These are phyloP conservation scores for Heptranchias perlo DNA, from an alignment of 2,113 vertebrate species.

Conservation along the genomic window DNA sequence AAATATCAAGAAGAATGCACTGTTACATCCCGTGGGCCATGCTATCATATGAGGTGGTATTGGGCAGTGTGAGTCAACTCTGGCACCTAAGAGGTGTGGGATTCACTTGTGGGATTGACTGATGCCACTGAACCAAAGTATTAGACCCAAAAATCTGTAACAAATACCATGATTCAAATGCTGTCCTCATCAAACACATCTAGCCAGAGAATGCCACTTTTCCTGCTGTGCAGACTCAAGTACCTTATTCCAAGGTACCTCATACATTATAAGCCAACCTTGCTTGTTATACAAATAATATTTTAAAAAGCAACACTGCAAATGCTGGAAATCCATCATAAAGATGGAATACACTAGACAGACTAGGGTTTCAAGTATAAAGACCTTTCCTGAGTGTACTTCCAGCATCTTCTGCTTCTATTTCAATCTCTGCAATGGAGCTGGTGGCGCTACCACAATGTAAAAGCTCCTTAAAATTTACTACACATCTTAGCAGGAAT, in stretches of 20 bases:
- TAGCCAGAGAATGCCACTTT: background rate
- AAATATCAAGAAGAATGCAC: background rate
- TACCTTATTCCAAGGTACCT: background rate
- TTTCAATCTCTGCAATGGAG: background rate
- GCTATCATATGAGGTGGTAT: too few species aligned
- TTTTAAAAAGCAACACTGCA: background rate
- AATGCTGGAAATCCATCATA: background rate
- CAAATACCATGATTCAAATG: background rate
- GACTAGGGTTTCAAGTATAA: background rate
- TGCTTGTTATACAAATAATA: background rate
- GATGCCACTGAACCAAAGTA: background rate
- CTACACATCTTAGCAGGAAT: background rate
- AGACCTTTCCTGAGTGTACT: too few species aligned
- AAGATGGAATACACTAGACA: background rate
- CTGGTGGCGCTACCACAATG: background rate
- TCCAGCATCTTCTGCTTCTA: background rate
- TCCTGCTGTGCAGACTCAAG: background rate
- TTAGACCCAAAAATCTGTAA: background rate
- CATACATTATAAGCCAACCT: background rate
- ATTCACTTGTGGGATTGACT: background rate
- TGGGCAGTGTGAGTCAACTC: background rate
- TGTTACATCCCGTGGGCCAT: too few species aligned
- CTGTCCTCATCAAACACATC: background rate
- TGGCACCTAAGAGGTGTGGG: background rate
- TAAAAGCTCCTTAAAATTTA: background rate